Percentiles rank a stretch among this genome's conserved stretches.
Evolutionary conservation across 1,140 invertebrate species (phyloP).

Genomic region (Apocrypta bakeri): DNA sequence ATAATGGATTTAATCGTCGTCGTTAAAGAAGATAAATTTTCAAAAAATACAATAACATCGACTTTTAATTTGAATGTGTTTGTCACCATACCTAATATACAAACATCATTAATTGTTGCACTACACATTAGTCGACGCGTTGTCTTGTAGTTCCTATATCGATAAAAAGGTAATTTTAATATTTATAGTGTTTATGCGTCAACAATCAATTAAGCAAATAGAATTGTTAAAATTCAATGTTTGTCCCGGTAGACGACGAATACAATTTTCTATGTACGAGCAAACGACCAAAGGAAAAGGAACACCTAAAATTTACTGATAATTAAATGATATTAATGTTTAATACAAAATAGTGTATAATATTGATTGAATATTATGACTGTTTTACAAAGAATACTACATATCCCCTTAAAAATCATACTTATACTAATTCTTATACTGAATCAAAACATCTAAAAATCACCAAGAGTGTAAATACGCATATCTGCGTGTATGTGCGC

Average conservation of each 20-base stretch:
- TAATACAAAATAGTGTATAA: neutral
- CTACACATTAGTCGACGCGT: conserved; percentile 1
- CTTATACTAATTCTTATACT: neutral
- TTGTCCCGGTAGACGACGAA: neutral
- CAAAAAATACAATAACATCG: neutral
- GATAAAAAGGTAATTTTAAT: conserved; percentile 9
- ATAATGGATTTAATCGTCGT: neutral
- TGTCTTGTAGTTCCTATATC: conserved; percentile 11
- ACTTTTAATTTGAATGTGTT: neutral
- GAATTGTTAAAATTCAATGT: neutral
- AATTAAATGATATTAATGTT: neutral
- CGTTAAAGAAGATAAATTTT: neutral
- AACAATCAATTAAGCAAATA: neutral
- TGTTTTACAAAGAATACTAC: neutral
- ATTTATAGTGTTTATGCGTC: conserved; percentile 15
- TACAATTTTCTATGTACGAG: conserved; percentile 4
- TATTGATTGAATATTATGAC: neutral
- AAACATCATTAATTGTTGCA: conserved; percentile 6
- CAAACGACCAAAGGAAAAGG: neutral
- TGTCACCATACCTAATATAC: no score
- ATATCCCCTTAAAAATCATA: neutral
- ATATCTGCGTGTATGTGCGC: no score
- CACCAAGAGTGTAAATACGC: no score
- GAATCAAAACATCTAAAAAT: conserved; percentile 1
- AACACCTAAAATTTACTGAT: neutral